Evolutionary conservation across 1,140 invertebrate species (phyloP), one percentile per base, ranked within the genome.

Genomic region (Conus betulinus): DNA sequence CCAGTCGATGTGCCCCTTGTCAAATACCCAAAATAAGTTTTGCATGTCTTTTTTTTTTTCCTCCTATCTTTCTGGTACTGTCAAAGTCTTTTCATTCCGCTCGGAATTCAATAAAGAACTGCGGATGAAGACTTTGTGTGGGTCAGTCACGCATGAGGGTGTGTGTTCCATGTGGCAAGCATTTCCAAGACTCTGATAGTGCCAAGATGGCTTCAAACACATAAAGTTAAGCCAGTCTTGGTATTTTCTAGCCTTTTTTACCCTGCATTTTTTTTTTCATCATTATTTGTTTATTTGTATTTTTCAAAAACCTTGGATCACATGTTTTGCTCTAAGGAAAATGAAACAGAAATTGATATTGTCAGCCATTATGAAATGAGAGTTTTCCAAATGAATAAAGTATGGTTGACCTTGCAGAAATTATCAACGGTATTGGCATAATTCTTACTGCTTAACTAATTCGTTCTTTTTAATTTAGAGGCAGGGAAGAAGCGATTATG

Each of bases 1-100:
- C 82, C 82, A 84, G 82, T 84, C 55, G 82, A 63, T 85, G 84
- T 85, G 57, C 57, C 63, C 83, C 84, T 63, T 71, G 17, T 81
- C 13, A 17, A 20, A 55, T 15, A 81, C 51, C 39, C 27, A 15
- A 51, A 81, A 2, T 55, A 53, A 23, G 27, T 20, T 81, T 23
- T 52, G 51, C 52, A 81, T 81, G 79, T 53, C 79, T 53, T 85
- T 71, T 85, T 63, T 63, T 27, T 57, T 57, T 63, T 84, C 82
- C 51, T 27, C 57, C 82, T 85, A 11, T 85, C 84, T 85, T 39
- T 85, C 51, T 60, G n/a, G n/a, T n/a, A n/a, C 82, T 53, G 20
- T 55, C 52, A 25, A 55, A 39, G 8, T 85, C 6, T 85, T n/a
- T 85, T 71, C 63, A 63, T 6, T 53, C 53, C 27, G 57, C 84